Evolutionary conservation across 2,113 vertebrate genomes (phyloP).

Genomic region (Rutilus rutilus): DNA sequence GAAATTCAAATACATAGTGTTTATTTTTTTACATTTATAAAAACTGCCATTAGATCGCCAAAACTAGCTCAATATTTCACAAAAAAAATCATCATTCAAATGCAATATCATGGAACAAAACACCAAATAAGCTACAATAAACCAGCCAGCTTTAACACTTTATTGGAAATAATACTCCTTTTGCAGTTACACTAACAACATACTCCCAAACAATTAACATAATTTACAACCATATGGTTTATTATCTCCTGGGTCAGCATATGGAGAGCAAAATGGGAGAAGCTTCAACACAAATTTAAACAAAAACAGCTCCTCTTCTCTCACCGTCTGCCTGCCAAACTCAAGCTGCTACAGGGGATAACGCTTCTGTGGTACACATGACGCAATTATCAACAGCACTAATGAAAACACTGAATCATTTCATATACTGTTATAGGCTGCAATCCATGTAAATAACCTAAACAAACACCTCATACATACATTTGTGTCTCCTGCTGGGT

Average conservation of each 20-base stretch:
- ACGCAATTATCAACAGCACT: constrained; percentile 42
- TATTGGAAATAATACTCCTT: neutral
- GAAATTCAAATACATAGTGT: too few relatives aligned
- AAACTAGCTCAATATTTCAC: neutral
- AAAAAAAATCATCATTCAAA: neutral
- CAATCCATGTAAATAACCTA: neutral
- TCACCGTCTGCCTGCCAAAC: constrained; percentile 2
- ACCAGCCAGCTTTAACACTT: neutral
- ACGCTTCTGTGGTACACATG: constrained; percentile 34
- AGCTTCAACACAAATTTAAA: constrained; percentile 37
- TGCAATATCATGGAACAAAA: neutral
- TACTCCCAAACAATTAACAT: constrained; percentile 40
- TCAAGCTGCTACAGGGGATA: constrained; percentile 37
- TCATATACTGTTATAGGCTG: neutral
- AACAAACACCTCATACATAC: neutral
- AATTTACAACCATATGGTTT: constrained; percentile 53
- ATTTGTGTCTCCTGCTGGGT: neutral
- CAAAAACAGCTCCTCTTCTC: constrained; percentile 29
- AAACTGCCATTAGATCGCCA: too few relatives aligned
- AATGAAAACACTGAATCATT: constrained; percentile 31
- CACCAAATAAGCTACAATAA: neutral
- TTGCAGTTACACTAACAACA: constrained; percentile 18
- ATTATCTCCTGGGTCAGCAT: constrained; percentile 42
- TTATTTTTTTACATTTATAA: too few relatives aligned
- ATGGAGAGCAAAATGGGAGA: constrained; percentile 28